These are phyloP conservation scores for Amphiprion clarkii DNA, from an alignment of 2,797 vertebrate species.

Conservation along the genomic window DNA sequence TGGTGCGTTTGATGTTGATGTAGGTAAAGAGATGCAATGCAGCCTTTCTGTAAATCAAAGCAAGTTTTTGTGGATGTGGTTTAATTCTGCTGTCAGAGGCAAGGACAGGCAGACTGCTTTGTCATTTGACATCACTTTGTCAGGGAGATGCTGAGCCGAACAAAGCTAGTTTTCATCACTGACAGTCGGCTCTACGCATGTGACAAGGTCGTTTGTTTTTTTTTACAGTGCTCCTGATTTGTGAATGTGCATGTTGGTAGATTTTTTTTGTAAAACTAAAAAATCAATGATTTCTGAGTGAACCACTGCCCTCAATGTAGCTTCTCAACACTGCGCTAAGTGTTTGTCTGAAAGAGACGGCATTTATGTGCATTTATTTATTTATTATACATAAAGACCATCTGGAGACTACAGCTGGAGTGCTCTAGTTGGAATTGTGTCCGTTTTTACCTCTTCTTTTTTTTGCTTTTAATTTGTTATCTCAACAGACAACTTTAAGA, in stretches of 20 bases:
- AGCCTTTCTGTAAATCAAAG: neutral
- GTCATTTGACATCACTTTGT: conserved; percentile 58
- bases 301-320: neutral
- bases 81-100: conserved; percentile 33
- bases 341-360: conserved; percentile 4
- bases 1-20: conserved; percentile 1
- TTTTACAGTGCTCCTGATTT: conserved; percentile 21
- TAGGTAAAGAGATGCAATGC: conserved; percentile 5
- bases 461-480: neutral
- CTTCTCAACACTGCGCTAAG: neutral
- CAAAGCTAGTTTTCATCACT: conserved; percentile 40
- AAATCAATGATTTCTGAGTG: neutral
- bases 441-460: neutral
- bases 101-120: conserved; percentile 15
- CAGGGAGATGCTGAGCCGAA: conserved; percentile 57
- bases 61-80: conserved; percentile 22
- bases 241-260: conserved; percentile 30
- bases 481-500: neutral
- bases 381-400: neutral
- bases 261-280: conserved; percentile 12
- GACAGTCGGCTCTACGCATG: conserved; percentile 22
- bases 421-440: neutral
- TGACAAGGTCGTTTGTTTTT: conserved; percentile 42
- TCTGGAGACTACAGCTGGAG: neutral
- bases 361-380: neutral